These are phyloP conservation scores for Pomatostomus ruficeps DNA, from an alignment of 2,113 vertebrate genomes.

Conservation along the genomic window DNA sequence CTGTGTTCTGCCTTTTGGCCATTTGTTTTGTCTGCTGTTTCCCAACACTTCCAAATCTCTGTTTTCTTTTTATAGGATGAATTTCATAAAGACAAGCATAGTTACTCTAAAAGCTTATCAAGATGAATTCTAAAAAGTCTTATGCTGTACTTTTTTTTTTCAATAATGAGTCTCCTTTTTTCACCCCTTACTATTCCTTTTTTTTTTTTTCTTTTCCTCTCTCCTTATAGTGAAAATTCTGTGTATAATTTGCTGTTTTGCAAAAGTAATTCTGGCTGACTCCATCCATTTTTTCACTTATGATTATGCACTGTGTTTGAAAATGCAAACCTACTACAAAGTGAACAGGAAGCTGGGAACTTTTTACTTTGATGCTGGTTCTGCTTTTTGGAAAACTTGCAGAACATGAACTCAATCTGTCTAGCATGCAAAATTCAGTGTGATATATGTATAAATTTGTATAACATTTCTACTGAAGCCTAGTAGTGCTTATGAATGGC, in stretches of 20 bases:
- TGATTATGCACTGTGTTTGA: neutral
- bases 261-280: neutral
- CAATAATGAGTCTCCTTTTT: neutral
- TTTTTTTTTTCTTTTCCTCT: rapidly evolving
- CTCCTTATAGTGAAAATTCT: neutral
- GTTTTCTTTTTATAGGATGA: neutral
- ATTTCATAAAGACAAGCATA: neutral
- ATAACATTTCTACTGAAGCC: neutral
- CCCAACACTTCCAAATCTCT: neutral
- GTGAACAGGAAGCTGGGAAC: neutral
- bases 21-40: neutral
- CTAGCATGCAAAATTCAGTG: neutral
- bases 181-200: rapidly evolving
- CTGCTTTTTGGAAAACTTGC: neutral
- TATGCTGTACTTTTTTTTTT: neutral
- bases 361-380: neutral
- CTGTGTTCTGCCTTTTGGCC: neutral
- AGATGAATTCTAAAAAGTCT: neutral
- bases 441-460: neutral
- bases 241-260: neutral
- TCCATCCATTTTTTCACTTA: neutral
- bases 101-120: neutral
- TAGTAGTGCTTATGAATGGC: neutral
- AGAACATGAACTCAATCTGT: neutral
- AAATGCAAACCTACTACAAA: neutral